phyloP scores from a whole-genome alignment of 2,888 invertebrate species.

The Epistrophe grossulariae region DNA sequence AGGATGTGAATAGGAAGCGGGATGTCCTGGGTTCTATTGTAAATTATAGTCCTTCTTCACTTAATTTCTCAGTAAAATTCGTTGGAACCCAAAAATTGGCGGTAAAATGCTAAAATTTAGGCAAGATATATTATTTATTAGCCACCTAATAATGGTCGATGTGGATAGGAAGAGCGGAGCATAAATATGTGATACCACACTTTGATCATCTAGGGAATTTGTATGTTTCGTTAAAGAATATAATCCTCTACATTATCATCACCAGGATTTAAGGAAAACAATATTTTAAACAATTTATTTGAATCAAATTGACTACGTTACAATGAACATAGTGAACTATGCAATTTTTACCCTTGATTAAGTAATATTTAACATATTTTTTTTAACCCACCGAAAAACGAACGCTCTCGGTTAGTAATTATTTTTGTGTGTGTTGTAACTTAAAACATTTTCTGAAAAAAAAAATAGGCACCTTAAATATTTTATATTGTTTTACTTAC shows the following conservation, averaged over 20 bases:
- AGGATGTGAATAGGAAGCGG: slow-evolving; percentile 29
- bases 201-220: slow-evolving; percentile 36
- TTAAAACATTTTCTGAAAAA: no score
- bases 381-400: no score
- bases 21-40: slow-evolving; percentile 27
- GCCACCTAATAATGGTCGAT: slow-evolving; percentile 4
- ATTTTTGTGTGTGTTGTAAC: no score
- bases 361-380: no score
- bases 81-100: slow-evolving; percentile 55
- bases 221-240: slow-evolving; percentile 3
- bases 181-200: not conserved
- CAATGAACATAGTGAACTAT: no score
- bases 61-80: slow-evolving; percentile 39
- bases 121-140: slow-evolving; percentile 57
- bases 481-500: slow-evolving; percentile 8
- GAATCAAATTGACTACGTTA: no score
- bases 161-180: not conserved
- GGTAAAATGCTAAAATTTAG: slow-evolving; percentile 63
- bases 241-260: slow-evolving; percentile 32
- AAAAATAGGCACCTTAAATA: no score
- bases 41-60: slow-evolving; percentile 16
- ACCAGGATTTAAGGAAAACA: slow-evolving; percentile 20
- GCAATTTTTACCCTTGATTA: no score
- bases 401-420: no score
- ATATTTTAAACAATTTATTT: not conserved